phyloP scores from a whole-genome alignment of 2,888 invertebrate genomes.

The Thecophora atra region DNA sequence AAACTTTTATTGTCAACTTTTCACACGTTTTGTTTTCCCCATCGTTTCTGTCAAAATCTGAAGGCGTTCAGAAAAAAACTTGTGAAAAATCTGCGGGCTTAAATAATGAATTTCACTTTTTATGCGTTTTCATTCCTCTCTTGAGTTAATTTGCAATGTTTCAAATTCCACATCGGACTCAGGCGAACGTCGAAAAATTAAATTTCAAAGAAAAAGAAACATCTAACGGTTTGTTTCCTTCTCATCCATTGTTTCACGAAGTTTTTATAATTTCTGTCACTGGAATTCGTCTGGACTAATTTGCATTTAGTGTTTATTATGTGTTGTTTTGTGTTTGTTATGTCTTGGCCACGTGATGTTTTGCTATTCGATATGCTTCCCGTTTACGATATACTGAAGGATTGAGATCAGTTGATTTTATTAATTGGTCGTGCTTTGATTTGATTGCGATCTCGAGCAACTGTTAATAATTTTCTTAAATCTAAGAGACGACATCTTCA shows the following conservation, averaged over 20 bases:
- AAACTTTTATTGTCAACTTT: conserved; percentile 4
- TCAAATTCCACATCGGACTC: neutral
- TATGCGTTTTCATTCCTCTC: conserved; percentile 16
- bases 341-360: too few relatives aligned
- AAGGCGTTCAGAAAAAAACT: neutral
- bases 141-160: conserved; percentile 9
- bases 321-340: neutral
- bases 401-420: too few relatives aligned
- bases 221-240: conserved; percentile 1
- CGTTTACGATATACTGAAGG: too few relatives aligned
- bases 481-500: too few relatives aligned
- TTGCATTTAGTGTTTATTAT: neutral
- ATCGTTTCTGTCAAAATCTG: neutral
- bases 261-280: conserved; percentile 7
- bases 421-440: too few relatives aligned
- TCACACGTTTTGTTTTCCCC: conserved; percentile 13
- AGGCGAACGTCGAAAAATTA: conserved; percentile 6
- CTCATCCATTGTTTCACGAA: conserved; percentile 27
- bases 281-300: neutral
- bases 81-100: conserved; percentile 16
- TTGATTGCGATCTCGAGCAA: too few relatives aligned
- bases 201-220: neutral
- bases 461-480: too few relatives aligned
- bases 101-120: conserved; percentile 36
- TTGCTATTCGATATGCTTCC: too few relatives aligned